Evolutionary conservation across 2,113 vertebrate species (phyloP), one percentile per base, ranked within the genome.

Genomic region (Turnix velox): DNA sequence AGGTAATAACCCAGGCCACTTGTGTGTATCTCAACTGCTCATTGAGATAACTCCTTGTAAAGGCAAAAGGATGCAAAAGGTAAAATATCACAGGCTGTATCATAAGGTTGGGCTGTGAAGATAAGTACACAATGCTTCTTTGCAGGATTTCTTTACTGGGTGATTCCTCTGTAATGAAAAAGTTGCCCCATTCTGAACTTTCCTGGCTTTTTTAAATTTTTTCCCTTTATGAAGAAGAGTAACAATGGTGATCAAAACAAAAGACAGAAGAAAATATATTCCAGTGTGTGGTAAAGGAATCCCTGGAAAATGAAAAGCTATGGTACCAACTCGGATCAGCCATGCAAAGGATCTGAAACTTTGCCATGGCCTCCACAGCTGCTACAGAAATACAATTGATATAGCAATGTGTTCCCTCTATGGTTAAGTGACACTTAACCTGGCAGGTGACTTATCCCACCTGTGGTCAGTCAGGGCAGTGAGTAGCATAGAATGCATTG

Each of bases 91-190:
- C 33, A 80, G 71, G 71, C 90, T 74, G 6, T 76, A 77, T 85
- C 54, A 51, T 54, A 57, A 57, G 49, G 58, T 72, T 84, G 55
- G 81, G 51, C 84, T 65, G 42, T 67, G 84, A 75, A 43, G 77
- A n/a, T 62, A 52, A 7, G 0, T 76, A 79, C 58, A 94, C 77
- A 87, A 61, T 72, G 62, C 61, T 82, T 55, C 89, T 92, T 93
- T 92, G 84, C 80, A 55, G 46, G 27, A 92, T 86, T 93, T 23
- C 55, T 94, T 86, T 78, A 65, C 28, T 45, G 66, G 40, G 23
- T 45, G 84, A 76, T 92, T 94, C 31, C 57, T 79, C 69, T 78
- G 17, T 89, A 91, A 95, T 91, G 66, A 89, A 91, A 93, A 95
- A 40, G 61, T 87, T 92, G 62, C 84, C 78, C 52, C 54, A 61